Evolutionary conservation across 2,888 invertebrate species (phyloP).

Genomic region (Gibbula magus): DNA sequence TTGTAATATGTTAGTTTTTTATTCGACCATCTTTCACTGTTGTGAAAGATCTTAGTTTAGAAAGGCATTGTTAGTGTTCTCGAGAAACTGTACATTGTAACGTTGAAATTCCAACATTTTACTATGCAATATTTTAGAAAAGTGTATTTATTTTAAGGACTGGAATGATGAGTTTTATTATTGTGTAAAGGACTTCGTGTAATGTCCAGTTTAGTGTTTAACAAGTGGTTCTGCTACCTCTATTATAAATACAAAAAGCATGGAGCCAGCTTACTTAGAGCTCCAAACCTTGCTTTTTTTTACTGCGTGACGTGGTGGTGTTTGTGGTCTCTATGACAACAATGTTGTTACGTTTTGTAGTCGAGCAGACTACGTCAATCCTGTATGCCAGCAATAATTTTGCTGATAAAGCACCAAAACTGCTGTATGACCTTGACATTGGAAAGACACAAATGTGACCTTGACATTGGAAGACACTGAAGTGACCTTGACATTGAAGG

Average conservation of each 20-base stretch:
- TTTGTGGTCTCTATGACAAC: slow-evolving; percentile 5
- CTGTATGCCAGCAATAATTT: slow-evolving; percentile 16
- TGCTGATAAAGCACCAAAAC: slow-evolving; percentile 9
- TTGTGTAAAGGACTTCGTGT: slow-evolving; percentile 18
- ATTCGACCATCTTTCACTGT: slow-evolving; percentile 24
- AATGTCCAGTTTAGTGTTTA: neutral
- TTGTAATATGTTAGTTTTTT: neutral
- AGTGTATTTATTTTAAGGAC: slow-evolving; percentile 21
- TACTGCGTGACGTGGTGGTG: neutral
- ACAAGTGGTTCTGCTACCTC: neutral
- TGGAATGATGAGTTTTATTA: slow-evolving; percentile 13
- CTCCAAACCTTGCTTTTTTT: neutral
- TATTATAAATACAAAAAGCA: too few species aligned
- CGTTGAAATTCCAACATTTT: neutral
- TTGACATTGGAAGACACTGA: neutral
- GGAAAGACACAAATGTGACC: slow-evolving; percentile 9
- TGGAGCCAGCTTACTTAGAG: neutral
- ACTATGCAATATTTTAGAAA: slow-evolving; percentile 26
- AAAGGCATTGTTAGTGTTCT: neutral
- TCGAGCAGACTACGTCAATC: neutral
- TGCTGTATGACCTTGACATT: slow-evolving; percentile 17
- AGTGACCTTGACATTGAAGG: neutral
- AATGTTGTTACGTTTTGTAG: slow-evolving; percentile 6
- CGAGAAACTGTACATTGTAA: slow-evolving; percentile 10
- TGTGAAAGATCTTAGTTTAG: slow-evolving; percentile 23